These are phyloP conservation scores for Acanthosepion esculentum DNA, from an alignment of 2,888 invertebrate genomes.

Conservation along the genomic window DNA sequence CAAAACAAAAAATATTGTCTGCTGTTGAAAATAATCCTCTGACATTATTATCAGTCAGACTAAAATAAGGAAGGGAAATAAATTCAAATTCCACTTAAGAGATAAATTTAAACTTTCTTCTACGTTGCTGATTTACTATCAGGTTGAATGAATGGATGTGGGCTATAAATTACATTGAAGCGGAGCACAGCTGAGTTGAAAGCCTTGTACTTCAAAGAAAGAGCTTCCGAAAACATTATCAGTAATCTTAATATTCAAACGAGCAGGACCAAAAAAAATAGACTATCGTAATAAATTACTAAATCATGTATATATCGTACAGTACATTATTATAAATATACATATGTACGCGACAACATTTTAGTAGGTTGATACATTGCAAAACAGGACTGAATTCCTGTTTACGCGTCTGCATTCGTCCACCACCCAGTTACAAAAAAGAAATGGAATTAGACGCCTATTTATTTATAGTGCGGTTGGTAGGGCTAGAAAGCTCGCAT, in stretches of 20 bases:
- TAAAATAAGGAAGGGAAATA: background rate
- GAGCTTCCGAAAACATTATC: background rate
- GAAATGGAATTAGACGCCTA: too few species aligned
- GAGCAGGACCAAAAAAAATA: background rate
- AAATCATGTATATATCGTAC: background rate
- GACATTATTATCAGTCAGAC: background rate
- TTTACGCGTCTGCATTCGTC: too few species aligned
- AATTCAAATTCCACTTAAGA: constrained; percentile 15
- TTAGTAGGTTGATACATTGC: too few species aligned
- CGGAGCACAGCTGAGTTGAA: background rate
- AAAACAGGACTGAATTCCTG: too few species aligned
- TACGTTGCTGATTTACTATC: background rate
- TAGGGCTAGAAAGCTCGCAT: too few species aligned
- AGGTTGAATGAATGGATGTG: background rate
- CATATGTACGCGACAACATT: too few species aligned
- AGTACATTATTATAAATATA: too few species aligned
- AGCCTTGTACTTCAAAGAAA: background rate
- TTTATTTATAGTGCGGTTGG: too few species aligned
- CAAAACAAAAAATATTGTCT: background rate
- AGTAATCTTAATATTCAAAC: background rate
- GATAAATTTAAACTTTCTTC: background rate
- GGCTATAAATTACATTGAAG: background rate
- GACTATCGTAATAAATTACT: background rate
- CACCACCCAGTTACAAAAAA: too few species aligned
- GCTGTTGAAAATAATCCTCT: background rate